A percentile compares a stretch with the other conserved stretches of the same genome.
Conservation (phyloP, 2,113 vertebrate genomes). For the Picathartes gymnocephalus region DNA sequence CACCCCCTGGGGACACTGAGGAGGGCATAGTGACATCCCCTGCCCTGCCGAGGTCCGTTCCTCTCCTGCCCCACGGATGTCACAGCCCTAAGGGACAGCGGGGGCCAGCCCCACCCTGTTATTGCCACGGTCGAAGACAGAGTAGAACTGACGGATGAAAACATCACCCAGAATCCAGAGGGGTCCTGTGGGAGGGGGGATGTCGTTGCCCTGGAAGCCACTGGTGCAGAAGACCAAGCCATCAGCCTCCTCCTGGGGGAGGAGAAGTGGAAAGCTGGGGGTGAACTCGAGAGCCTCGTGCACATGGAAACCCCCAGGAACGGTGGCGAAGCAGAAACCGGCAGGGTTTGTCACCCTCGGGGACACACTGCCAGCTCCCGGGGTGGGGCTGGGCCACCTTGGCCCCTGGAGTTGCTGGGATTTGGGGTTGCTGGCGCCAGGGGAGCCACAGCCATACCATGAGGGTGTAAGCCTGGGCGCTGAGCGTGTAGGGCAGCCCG, state of each 20-base stretch:
- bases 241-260: constrained; percentile 13
- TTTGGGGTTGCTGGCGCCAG: not conserved
- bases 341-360: fast-evolving
- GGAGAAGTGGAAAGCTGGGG: not conserved
- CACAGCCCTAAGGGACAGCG: not conserved
- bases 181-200: constrained; percentile 63
- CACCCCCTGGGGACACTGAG: not conserved
- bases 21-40: not conserved
- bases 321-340: fast-evolving
- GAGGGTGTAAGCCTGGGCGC: constrained; percentile 64
- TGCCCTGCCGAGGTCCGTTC: not conserved
- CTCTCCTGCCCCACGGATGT: not conserved
- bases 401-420: not conserved
- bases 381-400: not conserved
- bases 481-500: constrained; percentile 61
- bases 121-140: constrained; percentile 76
- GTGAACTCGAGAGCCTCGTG: fast-evolving
- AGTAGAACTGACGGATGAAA: constrained; percentile 76
- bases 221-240: constrained; percentile 58
- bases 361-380: fast-evolving
- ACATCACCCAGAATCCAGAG: constrained; percentile 78
- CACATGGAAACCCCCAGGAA: fast-evolving
- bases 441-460: constrained; percentile 15
- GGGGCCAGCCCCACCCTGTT: constrained; percentile 76
- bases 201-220: constrained; percentile 69